Evolutionary conservation across 2,113 vertebrate genomes (phyloP).

Genomic region (Nannobrachium achirus): DNA sequence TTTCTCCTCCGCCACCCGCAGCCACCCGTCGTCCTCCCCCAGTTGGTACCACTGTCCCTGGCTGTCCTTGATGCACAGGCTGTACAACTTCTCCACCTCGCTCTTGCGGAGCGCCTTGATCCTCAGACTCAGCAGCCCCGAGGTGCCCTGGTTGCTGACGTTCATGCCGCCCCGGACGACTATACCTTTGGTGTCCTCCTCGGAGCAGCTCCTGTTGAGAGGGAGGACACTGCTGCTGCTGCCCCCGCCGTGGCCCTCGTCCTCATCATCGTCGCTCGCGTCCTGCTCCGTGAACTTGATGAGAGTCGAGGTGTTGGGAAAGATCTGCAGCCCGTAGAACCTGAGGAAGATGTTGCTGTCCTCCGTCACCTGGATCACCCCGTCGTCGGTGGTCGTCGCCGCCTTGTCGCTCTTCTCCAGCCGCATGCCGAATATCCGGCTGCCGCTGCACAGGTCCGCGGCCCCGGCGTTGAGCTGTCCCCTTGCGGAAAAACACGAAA

Average conservation of each 20-base stretch:
- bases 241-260: conserved; percentile 52
- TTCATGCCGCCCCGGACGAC: conserved; percentile 50
- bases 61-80: conserved; percentile 81
- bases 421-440: conserved; percentile 86
- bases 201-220: conserved; percentile 78
- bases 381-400: conserved; percentile 62
- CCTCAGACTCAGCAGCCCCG: conserved; percentile 79
- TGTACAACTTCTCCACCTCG: conserved; percentile 85
- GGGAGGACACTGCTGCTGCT: not conserved
- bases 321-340: conserved; percentile 87
- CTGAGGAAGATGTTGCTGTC: conserved; percentile 84
- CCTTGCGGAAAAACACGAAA: conserved; percentile 52
- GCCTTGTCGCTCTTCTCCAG: conserved; percentile 82
- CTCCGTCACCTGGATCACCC: conserved; percentile 88
- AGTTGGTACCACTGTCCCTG: conserved; percentile 81
- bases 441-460: conserved; percentile 31
- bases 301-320: conserved; percentile 64
- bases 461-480: conserved; percentile 32
- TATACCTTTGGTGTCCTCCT: conserved; percentile 83
- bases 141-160: conserved; percentile 75
- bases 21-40: conserved; percentile 74
- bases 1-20: conserved; percentile 87
- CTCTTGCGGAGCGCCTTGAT: conserved; percentile 89
- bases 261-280: conserved; percentile 17
- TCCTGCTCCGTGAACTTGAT: conserved; percentile 82